Evolutionary conservation across 1,140 invertebrate genomes (phyloP), one percentile per base, ranked within the genome.

Genomic region (Diploscapter pachys): DNA sequence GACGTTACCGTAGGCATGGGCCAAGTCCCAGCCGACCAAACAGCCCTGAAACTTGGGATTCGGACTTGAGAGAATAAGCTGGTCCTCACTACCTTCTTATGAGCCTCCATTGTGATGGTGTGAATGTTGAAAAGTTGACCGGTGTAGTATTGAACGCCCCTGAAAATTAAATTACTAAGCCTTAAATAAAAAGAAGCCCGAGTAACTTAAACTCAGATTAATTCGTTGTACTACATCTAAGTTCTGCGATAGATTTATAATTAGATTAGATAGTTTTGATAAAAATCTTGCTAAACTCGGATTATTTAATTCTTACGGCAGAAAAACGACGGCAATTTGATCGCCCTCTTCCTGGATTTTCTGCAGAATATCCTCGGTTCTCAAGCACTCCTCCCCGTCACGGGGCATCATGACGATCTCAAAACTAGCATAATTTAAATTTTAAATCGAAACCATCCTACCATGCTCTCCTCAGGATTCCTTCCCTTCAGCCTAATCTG

Each of bases 1-100:
- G 0, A 90, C 88, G 83, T 91, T 91, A 3, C 89, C 90, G n/a
- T 88, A 87, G 48, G 90, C 89, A 86, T 91, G 90, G 5, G 90
- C 90, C 63, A 90, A 80, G 83, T 91, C 90, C 85, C 88, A 90
- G 3, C 90, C 90, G 51, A 91, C 89, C n/a, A 88, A 81, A 79
- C 89, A 89, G 3, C 89, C 89, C 86, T 89, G 73, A 75, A 78
- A 72, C 1, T 31, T 31, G 50, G 9, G 9, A 8, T 65, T 65
- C 50, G 48, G 63, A 48, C 48, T n/a, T 65, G 9, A 2, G 63
- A 65, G 1, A 65, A 65, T 50, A 13, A 50, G 54, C 57, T 59
- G 9, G 57, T 8, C 63, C 13, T n/a, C 31, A 31, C 57, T 78
- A 89, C 89, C 83, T 89, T 87, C 57, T 82, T 74, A 53, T 90